A percentile compares a stretch with the other conserved stretches of the same genome.
These are phyloP conservation scores for Apteryx owenii DNA, from an alignment of 2,113 vertebrate species.

Conservation along the genomic window DNA sequence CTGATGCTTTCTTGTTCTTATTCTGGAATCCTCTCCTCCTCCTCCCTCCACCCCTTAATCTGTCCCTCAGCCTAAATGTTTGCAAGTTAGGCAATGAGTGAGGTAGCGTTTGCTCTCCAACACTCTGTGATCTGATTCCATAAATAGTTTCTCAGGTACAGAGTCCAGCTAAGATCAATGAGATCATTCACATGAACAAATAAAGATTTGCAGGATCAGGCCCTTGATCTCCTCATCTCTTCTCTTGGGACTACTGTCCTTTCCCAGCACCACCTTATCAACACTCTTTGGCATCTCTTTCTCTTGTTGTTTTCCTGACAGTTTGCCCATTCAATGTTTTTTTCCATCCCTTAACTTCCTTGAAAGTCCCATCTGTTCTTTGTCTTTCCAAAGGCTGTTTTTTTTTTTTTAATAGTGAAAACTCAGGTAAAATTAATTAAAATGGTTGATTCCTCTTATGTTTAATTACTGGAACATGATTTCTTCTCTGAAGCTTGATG, in stretches of 20 bases:
- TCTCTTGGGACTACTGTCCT: background rate
- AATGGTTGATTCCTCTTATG: background rate
- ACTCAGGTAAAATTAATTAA: slow-evolving; percentile 3
- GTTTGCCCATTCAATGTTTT: background rate
- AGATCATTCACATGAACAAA: slow-evolving; percentile 58
- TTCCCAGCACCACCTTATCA: slow-evolving; percentile 28
- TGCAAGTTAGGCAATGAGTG: background rate
- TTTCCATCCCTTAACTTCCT: background rate
- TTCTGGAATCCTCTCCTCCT: background rate
- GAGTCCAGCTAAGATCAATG: slow-evolving; percentile 21
- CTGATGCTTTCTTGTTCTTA: background rate
- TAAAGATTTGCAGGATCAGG: slow-evolving; percentile 39
- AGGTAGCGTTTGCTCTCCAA: background rate
- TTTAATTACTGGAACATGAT: background rate
- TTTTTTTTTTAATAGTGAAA: background rate
- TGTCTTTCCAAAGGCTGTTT: background rate
- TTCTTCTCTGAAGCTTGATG: background rate
- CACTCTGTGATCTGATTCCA: slow-evolving; percentile 19
- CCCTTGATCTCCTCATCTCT: background rate
- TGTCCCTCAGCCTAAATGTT: background rate
- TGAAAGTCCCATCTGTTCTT: background rate
- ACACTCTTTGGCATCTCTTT: background rate
- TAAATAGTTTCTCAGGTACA: slow-evolving; percentile 21
- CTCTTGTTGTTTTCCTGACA: background rate
- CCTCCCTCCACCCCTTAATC: background rate